Evolutionary conservation across 1,140 invertebrate genomes (phyloP), one percentile per base, ranked within the genome.

Genomic region (Chelonus insularis): DNA sequence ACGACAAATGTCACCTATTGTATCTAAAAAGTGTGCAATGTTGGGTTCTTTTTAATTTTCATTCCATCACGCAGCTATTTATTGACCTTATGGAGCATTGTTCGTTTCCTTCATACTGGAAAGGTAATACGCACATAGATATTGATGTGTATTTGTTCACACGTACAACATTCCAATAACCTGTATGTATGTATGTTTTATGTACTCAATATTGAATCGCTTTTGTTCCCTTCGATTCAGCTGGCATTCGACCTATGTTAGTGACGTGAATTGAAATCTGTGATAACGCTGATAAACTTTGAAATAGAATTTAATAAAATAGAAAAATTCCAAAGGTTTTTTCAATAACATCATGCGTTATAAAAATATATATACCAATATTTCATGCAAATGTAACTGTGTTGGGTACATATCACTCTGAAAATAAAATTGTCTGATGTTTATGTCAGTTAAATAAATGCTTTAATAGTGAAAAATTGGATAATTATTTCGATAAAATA

Each of bases 201-300:
- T 54, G 39, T 55, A 61, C 50, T 60, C 34, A 45, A 57, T 66
- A 48, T 56, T 57, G 37, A 8, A 18, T 36, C 12, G 39, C 63
- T 65, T 67, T 71, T 67, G 63, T 68, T 39, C 57, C 39, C 62
- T 63, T 66, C 65, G 52, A 54, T 65, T 52, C 54, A 34, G 16
- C 32, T 52, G 29, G 57, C 43, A 47, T 63, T 55, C 52, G 59
- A 56, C 45, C 41, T 21, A 6, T 39, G 34, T 29, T 37, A 51
- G 52, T 34, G 43, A 45, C 55, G 37, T 34, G 20, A 34, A 59
- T 39, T 59, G 37, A 45, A 59, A 45, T 63, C 32, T 14, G 52
- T 14, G 43, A 20, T 48, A 21, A 48, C 51, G 7, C 34, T 8
- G 18, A 55, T 32, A 18, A 9, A 12, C 25, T 12, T 11, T 37